These are phyloP conservation scores for Rattus rattus DNA, from an alignment of 2,113 vertebrate genomes.

Conservation along the genomic window DNA sequence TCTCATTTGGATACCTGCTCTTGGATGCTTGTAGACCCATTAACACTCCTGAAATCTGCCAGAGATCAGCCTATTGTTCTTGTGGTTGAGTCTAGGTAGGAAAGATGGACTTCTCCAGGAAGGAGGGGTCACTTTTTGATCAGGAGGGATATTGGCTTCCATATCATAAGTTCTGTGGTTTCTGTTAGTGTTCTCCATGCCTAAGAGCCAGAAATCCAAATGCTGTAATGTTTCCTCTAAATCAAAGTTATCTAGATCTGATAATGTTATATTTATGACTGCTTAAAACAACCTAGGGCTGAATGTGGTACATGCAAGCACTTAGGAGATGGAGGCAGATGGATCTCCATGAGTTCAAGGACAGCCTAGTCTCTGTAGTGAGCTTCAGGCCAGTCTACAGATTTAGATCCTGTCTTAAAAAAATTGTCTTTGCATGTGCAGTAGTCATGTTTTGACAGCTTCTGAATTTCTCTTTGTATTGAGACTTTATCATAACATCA, in stretches of 20 bases:
- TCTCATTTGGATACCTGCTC: neutral
- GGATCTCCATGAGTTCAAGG: neutral
- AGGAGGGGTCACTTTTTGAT: neutral
- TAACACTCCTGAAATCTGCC: neutral
- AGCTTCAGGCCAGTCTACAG: neutral
- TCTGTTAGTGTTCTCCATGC: fast-evolving
- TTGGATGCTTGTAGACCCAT: neutral
- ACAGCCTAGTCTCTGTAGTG: neutral
- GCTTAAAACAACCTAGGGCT: fast-evolving
- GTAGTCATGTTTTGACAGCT: neutral
- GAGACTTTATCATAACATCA: neutral
- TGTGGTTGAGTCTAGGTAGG: neutral
- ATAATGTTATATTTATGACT: fast-evolving
- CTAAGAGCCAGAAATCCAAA: neutral
- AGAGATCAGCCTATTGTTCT: neutral
- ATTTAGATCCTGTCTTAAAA: neutral
- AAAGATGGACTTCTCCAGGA: neutral
- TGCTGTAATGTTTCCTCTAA: fast-evolving
- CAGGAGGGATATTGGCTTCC: fast-evolving
- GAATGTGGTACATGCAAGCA: neutral
- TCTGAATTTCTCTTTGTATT: neutral
- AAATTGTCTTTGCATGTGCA: neutral
- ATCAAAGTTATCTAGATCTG: fast-evolving
- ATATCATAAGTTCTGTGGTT: fast-evolving
- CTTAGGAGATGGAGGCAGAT: neutral